phyloP scores from a whole-genome alignment of 2,797 vertebrate species.

The Pangasius sanitwongsei region DNA sequence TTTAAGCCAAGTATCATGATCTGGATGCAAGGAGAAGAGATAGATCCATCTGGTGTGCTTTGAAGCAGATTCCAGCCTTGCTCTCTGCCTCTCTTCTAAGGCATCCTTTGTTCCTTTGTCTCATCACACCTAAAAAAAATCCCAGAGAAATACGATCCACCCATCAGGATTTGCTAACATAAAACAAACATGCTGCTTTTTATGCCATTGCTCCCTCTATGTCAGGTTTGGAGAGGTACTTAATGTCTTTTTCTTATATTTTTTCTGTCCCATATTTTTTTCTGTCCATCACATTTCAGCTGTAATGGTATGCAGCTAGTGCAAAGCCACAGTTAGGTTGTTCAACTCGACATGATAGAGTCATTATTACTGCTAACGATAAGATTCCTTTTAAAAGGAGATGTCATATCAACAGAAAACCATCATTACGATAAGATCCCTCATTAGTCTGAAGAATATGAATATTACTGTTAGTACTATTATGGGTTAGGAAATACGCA shows the following conservation, averaged over 20 bases:
- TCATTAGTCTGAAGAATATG: neutral
- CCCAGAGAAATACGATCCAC: slow-evolving; percentile 82
- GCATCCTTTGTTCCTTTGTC: slow-evolving; percentile 96
- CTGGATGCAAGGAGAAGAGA: slow-evolving; percentile 90
- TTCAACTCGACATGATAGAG: slow-evolving; percentile 58
- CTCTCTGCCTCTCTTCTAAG: slow-evolving; percentile 84
- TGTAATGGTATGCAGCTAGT: slow-evolving; percentile 62
- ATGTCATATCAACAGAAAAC: neutral
- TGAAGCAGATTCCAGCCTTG: slow-evolving; percentile 95
- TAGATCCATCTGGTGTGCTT: slow-evolving; percentile 97
- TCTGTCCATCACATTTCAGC: slow-evolving; percentile 56
- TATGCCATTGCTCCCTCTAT: slow-evolving; percentile 58
- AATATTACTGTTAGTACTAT: neutral
- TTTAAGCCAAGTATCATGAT: slow-evolving; percentile 98
- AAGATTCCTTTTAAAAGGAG: neutral
- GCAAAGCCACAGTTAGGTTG: slow-evolving; percentile 58
- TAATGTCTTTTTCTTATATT: slow-evolving; percentile 54
- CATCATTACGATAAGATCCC: neutral
- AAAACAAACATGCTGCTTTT: slow-evolving; percentile 67
- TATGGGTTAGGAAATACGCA: neutral
- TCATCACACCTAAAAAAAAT: slow-evolving; percentile 92
- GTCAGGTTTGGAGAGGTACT: slow-evolving; percentile 45
- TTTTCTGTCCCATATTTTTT: slow-evolving; percentile 50
- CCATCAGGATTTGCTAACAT: slow-evolving; percentile 71
- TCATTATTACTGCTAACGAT: slow-evolving; percentile 55